These are phyloP conservation scores for Leptoteleia sp. DNA, from an alignment of 1,140 invertebrate species.

Conservation along the genomic window DNA sequence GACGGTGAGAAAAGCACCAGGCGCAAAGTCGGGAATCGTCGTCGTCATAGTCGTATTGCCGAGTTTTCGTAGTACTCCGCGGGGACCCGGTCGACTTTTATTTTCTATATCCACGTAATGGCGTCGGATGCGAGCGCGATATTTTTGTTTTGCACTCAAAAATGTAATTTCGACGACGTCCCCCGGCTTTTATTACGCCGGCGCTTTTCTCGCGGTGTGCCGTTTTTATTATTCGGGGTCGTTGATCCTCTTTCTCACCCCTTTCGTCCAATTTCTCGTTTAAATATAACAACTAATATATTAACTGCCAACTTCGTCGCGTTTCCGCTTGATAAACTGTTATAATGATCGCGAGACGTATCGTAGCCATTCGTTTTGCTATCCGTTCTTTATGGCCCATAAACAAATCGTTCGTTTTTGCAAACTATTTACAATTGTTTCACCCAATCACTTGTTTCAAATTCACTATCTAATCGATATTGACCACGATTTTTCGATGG, in stretches of 20 bases:
- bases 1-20: constrained; percentile 72
- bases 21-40: constrained; percentile 73
- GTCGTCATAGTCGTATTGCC: constrained; percentile 24
- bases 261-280: constrained; percentile 44
- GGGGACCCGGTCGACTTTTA: constrained; percentile 50
- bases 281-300: constrained; percentile 57
- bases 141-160: constrained; percentile 59
- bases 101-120: constrained; percentile 58
- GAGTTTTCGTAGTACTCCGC: constrained; percentile 40
- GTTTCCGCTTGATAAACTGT: constrained; percentile 43
- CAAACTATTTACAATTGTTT: constrained; percentile 7
- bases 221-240: constrained; percentile 39
- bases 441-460: too few relatives aligned
- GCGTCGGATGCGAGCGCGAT: constrained; percentile 36
- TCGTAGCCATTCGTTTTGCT: constrained; percentile 14
- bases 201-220: constrained; percentile 4
- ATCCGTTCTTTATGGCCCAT: constrained; percentile 15
- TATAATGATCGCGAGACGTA: constrained; percentile 36
- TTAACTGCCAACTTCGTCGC: constrained; percentile 19
- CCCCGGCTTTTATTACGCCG: neutral
- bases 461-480: too few relatives aligned
- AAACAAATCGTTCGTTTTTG: too few relatives aligned
- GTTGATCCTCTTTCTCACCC: constrained; percentile 28
- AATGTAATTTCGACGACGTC: constrained; percentile 41
- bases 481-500: too few relatives aligned